phyloP scores from a whole-genome alignment of 2,888 invertebrate species.

The Euplagia quadripunctaria region DNA sequence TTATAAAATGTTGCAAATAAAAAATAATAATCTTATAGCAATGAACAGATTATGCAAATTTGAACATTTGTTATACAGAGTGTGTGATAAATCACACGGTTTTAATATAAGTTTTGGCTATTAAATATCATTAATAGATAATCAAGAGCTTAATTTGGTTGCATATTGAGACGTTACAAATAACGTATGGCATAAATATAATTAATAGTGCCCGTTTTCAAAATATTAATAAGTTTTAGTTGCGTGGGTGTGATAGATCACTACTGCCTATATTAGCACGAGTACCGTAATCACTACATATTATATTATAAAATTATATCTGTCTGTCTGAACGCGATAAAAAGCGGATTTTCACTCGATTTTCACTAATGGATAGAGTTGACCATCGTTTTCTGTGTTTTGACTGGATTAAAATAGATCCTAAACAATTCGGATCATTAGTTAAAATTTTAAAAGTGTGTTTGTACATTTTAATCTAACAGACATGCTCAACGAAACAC shows the following conservation, averaged over 20 bases:
- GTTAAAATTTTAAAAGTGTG: too few species aligned
- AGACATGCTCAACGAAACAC: too few species aligned
- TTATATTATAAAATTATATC: too few species aligned
- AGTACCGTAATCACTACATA: slow-evolving; percentile 22
- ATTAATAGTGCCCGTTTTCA: slow-evolving; percentile 61
- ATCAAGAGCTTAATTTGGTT: slow-evolving; percentile 56
- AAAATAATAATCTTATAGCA: slow-evolving; percentile 50
- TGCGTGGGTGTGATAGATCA: slow-evolving; percentile 64
- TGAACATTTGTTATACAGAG: slow-evolving; percentile 52
- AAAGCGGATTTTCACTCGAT: too few species aligned
- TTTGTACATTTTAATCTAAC: too few species aligned
- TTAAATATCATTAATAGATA: slow-evolving; percentile 64
- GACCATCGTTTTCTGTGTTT: too few species aligned
- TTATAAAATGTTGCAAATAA: slow-evolving; percentile 50
- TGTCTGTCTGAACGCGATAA: too few species aligned
- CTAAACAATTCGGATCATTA: too few species aligned
- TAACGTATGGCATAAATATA: slow-evolving; percentile 58
- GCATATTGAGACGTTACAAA: slow-evolving; percentile 61
- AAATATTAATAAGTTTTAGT: slow-evolving; percentile 62
- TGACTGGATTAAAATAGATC: too few species aligned
- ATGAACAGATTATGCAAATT: slow-evolving; percentile 66
- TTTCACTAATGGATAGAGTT: too few species aligned
- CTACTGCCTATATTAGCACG: slow-evolving; percentile 21
- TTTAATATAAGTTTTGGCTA: slow-evolving; percentile 64
- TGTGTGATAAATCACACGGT: slow-evolving; percentile 63